These are phyloP conservation scores for Morpho helenor DNA, from an alignment of 2,888 invertebrate species.

Conservation along the genomic window DNA sequence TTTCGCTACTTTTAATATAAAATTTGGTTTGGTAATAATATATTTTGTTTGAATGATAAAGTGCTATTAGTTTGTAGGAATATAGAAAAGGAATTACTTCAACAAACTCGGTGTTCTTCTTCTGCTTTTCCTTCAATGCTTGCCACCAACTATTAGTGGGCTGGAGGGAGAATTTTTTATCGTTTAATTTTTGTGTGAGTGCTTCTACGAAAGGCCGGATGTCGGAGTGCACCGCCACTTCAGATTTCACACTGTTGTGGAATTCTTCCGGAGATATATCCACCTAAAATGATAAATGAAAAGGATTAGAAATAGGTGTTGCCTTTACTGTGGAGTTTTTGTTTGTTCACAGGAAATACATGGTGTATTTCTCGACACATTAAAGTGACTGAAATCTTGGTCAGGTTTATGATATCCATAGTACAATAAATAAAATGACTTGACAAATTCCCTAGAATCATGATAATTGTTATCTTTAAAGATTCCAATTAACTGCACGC, in stretches of 20 bases:
- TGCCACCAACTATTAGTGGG: conserved; percentile 87
- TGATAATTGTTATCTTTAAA: too few relatives aligned
- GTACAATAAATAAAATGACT: too few relatives aligned
- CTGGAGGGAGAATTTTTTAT: conserved; percentile 79
- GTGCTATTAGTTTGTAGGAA: too few relatives aligned
- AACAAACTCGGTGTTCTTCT: conserved; percentile 84
- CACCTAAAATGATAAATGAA: conserved; percentile 71
- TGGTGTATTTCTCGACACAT: not conserved
- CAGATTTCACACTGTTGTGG: conserved; percentile 91
- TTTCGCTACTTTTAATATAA: too few relatives aligned
- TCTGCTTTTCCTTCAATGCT: conserved; percentile 83
- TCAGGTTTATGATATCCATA: too few relatives aligned
- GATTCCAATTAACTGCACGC: too few relatives aligned
- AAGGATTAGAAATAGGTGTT: not conserved
- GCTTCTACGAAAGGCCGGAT: conserved; percentile 85
- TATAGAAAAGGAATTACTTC: conserved; percentile 61
- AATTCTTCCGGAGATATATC: conserved; percentile 95
- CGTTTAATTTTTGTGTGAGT: conserved; percentile 78
- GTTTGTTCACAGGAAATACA: not conserved
- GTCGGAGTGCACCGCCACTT: conserved; percentile 92
- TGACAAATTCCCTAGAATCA: too few relatives aligned
- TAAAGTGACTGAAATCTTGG: too few relatives aligned
- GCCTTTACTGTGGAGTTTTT: not conserved
- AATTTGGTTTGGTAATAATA: too few relatives aligned
- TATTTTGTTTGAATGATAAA: too few relatives aligned